Evolutionary conservation across 2,888 invertebrate species (phyloP).

Genomic region (Scaptomyza flava): DNA sequence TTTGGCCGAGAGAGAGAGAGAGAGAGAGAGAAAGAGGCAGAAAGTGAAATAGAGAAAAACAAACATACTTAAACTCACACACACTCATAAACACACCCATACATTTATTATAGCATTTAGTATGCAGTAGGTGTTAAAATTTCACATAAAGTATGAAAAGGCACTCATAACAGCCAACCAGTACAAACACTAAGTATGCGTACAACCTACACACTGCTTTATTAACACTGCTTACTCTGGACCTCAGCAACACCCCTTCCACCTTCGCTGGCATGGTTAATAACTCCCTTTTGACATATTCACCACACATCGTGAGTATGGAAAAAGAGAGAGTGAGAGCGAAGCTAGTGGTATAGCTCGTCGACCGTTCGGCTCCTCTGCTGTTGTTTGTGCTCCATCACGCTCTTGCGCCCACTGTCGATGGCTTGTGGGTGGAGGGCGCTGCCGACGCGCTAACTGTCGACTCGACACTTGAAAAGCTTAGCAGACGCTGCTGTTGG

Average conservation of each 20-base stretch:
- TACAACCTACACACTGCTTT: conserved; percentile 3
- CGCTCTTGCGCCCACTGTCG: not conserved
- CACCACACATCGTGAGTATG: conserved; percentile 55
- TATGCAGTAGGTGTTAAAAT: conserved; percentile 74
- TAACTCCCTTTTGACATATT: conserved; percentile 62
- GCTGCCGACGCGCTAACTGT: conserved; percentile 30
- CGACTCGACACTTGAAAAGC: conserved; percentile 60
- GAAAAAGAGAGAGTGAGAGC: conserved; percentile 4
- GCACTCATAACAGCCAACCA: conserved; percentile 34
- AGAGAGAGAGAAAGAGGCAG: conserved; percentile 8
- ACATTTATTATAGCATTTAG: conserved; percentile 65
- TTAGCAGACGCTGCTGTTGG: conserved; percentile 40
- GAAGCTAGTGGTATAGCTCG: conserved; percentile 41
- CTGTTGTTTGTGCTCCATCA: conserved; percentile 6
- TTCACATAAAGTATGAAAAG: conserved; percentile 78
- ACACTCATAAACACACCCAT: conserved; percentile 5
- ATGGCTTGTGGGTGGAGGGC: conserved; percentile 24
- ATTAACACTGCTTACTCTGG: not conserved
- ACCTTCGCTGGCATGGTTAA: conserved; percentile 42
- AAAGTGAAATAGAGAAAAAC: conserved; percentile 9
- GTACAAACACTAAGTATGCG: conserved; percentile 22
- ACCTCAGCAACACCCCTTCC: not conserved
- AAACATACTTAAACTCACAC: conserved; percentile 10
- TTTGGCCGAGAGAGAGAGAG: conserved; percentile 26
- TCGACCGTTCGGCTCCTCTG: conserved; percentile 34